Evolutionary conservation across 2,113 vertebrate genomes (phyloP).

Genomic region (Acrocephalus kingi): DNA sequence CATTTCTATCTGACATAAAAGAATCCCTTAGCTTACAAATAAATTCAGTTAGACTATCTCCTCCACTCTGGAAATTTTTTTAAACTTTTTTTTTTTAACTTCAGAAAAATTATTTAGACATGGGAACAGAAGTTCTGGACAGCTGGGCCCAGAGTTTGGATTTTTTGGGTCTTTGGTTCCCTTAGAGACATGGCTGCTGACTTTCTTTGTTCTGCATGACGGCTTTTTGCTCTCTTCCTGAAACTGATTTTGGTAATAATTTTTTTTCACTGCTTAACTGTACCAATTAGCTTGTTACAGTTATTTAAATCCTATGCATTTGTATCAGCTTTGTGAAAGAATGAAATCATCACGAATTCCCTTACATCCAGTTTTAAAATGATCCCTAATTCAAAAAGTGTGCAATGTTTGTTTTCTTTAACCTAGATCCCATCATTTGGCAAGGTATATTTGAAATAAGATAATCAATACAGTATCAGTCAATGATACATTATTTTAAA

Average conservation of each 20-base stretch:
- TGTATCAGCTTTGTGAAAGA: neutral
- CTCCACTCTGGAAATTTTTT: accelerated
- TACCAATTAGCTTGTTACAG: neutral
- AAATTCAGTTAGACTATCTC: neutral
- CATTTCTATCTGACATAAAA: neutral
- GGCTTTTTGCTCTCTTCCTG: neutral
- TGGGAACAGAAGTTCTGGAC: neutral
- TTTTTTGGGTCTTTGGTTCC: neutral
- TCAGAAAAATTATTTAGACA: neutral
- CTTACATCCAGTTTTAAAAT: neutral
- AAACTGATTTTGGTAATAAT: neutral
- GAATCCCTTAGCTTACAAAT: neutral
- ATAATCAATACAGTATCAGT: neutral
- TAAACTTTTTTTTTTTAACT: neutral
- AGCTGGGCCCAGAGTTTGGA: neutral
- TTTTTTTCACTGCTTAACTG: neutral
- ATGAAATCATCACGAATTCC: neutral
- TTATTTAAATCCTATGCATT: neutral
- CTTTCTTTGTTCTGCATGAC: neutral
- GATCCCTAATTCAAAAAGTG: neutral
- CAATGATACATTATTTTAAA: neutral
- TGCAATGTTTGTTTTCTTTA: neutral
- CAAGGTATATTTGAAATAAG: neutral
- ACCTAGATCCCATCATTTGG: neutral
- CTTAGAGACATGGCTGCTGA: neutral